Conservation (phyloP, 2,888 invertebrate species). For the Ennomos quercinarius region DNA sequence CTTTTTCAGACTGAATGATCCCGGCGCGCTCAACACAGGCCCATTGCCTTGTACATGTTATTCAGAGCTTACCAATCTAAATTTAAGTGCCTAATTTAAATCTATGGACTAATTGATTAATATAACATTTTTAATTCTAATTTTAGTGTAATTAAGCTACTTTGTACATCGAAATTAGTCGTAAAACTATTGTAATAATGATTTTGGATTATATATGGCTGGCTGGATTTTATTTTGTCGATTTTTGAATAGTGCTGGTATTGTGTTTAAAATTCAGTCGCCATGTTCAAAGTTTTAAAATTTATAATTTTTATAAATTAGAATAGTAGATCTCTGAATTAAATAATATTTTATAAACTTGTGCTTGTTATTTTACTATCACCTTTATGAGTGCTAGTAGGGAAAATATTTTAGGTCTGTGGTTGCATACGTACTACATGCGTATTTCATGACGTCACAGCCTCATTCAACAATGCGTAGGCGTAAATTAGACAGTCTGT, state of each 20-base stretch:
- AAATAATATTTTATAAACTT: constrained; percentile 54
- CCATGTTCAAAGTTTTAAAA: constrained; percentile 35
- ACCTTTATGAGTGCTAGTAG: too few relatives aligned
- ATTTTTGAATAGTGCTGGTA: constrained; percentile 31
- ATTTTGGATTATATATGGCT: constrained; percentile 39
- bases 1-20: constrained; percentile 63
- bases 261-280: constrained; percentile 39
- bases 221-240: constrained; percentile 38
- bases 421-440: too few relatives aligned
- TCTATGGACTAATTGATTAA: not conserved
- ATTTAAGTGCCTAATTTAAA: constrained; percentile 11
- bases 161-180: constrained; percentile 48
- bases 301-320: constrained; percentile 47
- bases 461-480: too few relatives aligned
- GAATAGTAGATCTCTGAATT: constrained; percentile 66
- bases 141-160: not conserved
- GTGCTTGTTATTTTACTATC: not conserved
- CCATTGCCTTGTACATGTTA: constrained; percentile 34
- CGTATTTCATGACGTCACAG: too few relatives aligned
- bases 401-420: too few relatives aligned
- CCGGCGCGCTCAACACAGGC: too few relatives aligned
- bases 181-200: constrained; percentile 41
- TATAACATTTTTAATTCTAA: constrained; percentile 4
- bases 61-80: constrained; percentile 27
- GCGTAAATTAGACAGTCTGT: not conserved